Evolutionary conservation across 2,113 vertebrate species (phyloP), one percentile per base, ranked within the genome.

Genomic region (Aix galericulata): DNA sequence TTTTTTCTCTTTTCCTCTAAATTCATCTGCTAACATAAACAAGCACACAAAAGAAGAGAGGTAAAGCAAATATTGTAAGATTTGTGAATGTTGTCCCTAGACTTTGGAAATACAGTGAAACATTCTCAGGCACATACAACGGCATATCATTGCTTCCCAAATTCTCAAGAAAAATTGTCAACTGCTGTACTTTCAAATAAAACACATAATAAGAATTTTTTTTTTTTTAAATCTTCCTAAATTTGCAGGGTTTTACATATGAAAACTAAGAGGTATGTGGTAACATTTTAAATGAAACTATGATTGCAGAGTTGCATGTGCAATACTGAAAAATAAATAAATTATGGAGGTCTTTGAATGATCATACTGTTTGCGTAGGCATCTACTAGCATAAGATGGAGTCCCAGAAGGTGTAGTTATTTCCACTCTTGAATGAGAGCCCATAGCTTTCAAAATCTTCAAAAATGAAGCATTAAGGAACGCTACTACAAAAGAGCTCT

Each of bases 401-500:
- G 6, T 40, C 38, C 13, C 23, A 60, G 46, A 66, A 18, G 2
- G 2, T 15, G 4, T 6, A 27, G 6, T 55, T 15, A 3, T 78
- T 89, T 82, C 36, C 17, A 22, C 44, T 66, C 20, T 73, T 80
- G 16, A 53, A 53, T 26, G 7, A 73, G 9, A 85, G 23, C 3
- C 2, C n/a, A 53, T 76, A 52, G 7, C 8, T 69, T 17, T 73
- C n/a, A 66, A 53, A 31, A 62, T 17, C 2, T n/a, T 73, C 10
- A 3, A 13, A 88, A 96, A 80, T 34, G 10, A 21, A 69, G 9
- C 12, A 55, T 67, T 83, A 83, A 59, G 31, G 18, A 71, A 82
- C 56, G 9, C 1, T 46, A 34, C 11, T 20, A 56, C 4, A 31
- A 36, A 67, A 2, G 3, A 10, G 2, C 7, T 67, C 2, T 75